Base-by-base conservation (phyloP, 2,113 vertebrate genomes). In the Pomatostomus ruficeps region DNA sequence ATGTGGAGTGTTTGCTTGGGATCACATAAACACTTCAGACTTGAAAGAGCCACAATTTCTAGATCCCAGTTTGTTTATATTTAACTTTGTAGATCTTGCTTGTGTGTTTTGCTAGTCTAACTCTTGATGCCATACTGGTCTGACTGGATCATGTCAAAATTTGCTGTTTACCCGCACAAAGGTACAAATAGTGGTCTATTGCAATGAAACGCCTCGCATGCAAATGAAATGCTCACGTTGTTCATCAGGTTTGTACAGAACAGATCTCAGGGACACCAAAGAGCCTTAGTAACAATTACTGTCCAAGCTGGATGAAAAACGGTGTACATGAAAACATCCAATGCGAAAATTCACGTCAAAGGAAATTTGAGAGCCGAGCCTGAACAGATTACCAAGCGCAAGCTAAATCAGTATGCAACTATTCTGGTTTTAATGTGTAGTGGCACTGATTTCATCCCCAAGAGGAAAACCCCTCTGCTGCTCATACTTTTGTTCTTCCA, bases 81-180 rank as follows among this genome's bases (percentile, higher is more conserved):
- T 93, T 67, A 74, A 77, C 85, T 95, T 83, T 33, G 82, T 73
- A 86, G 78, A 88, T 93, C 58, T 94, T 3, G 52, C 52, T 73
- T 61, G 59, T 74, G 31, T 75, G 89, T 91, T 96, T 90, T 86
- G 65, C 72, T 90, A 71, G 67, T 90, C 94, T 94, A 88, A 76
- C 77, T 66, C 85, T 70, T 33, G 75, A 85, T 80, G 88, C 59
- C 63, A 18, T 74, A 91, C 93, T 79, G 63, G 95, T 90, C 81
- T 42, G 51, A 95, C 94, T 88, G 63, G 91, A 88, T 94, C n/a
- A 12, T 31, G 71, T 79, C 59, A 80, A 42, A 85, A 46, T 80
- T 55, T 77, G 29, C 66, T 90, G 90, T 88, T 95, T 88, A 76
- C 63, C 24, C 1, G 59, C 66, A 55, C 6, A 1, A 8, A 81